Evolutionary conservation across 2,113 vertebrate genomes (phyloP), one percentile per base, ranked within the genome.

Genomic region (Mixornis gularis): DNA sequence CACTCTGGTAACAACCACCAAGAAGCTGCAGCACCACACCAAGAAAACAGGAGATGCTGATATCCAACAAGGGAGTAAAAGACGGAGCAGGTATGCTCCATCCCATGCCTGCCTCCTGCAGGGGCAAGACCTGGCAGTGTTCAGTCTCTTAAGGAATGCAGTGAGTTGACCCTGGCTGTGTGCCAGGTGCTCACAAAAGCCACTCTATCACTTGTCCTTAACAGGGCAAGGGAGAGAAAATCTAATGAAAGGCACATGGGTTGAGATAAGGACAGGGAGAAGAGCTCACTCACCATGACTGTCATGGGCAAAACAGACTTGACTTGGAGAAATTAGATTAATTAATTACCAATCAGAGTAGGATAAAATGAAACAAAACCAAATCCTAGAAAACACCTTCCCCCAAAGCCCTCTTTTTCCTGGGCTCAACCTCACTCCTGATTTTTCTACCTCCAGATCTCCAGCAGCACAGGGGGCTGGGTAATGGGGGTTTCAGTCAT

Each of bases 1-100:
- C 0, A 0, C 14, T 52, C 8, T 8, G n/a, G 38, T 1, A 1
- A 66, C 0, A 2, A 22, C 40, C 49, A 26, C 24, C 3, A 3
- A 60, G 40, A 74, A 78, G 53, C 58, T 79, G 27, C 41, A 87
- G 48, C 30, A 59, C 1, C 3, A n/a, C 2, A 1, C 40, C 8
- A 30, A 48, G 58, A 43, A 66, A 74, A 43, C n/a, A 36, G 5
- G 17, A 40, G 44, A 4, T 43, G 13, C 12, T 5, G 1, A 36
- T 17, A 44, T 3, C 29, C 60, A 62, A 1, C 5, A 41, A 52
- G 25, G 3, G 30, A 56, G 19, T 26, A 30, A 46, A 49, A 41
- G 36, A 21, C 7, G 8, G 24, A 68, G 5, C 1, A 1, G 2
- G 5, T 9, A 3, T n/a, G 29, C 25, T 40, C 58, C 25, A 26